A percentile compares a stretch with the other conserved stretches of the same genome.
These are phyloP conservation scores for Phrynocephalus vlangalii DNA, from an alignment of 2,797 vertebrate species.

Conservation along the genomic window DNA sequence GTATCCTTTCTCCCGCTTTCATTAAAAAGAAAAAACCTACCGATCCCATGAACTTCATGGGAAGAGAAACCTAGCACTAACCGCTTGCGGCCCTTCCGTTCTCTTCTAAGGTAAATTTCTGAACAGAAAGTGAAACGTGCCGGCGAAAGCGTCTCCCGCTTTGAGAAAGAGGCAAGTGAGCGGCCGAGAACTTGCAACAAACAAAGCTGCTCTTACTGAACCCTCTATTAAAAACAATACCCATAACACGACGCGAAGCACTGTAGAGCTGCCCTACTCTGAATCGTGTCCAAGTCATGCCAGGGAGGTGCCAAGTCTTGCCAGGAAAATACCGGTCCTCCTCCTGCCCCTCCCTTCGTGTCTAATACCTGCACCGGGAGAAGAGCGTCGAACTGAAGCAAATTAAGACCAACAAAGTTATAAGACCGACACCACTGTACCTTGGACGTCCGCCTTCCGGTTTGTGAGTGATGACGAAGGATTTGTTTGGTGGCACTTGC, in stretches of 20 bases:
- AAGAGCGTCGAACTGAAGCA: conserved; percentile 47
- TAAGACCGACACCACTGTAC: conserved; percentile 69
- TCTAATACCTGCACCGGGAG: conserved; percentile 16
- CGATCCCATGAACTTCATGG: background rate
- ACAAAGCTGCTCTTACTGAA: background rate
- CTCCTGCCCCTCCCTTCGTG: background rate
- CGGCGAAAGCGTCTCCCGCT: too few species aligned
- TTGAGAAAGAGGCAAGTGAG: conserved; percentile 9
- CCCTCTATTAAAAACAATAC: background rate
- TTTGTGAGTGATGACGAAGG: conserved; percentile 61
- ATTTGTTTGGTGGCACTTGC: conserved; percentile 10
- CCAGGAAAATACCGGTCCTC: background rate
- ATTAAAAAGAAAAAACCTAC: too few species aligned
- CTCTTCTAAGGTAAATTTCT: background rate
- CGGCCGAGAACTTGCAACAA: background rate
- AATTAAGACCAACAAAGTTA: conserved; percentile 61
- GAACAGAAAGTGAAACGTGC: conserved; percentile 1
- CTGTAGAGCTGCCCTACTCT: background rate
- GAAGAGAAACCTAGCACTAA: background rate
- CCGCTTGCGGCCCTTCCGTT: background rate
- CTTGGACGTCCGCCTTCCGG: conserved; percentile 67
- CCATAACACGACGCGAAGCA: background rate
- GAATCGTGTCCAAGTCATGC: background rate
- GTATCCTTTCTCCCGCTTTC: too few species aligned
- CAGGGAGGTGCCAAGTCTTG: conserved; percentile 7